Conservation (phyloP, 2,888 invertebrate genomes). For the Julus scanicus region DNA sequence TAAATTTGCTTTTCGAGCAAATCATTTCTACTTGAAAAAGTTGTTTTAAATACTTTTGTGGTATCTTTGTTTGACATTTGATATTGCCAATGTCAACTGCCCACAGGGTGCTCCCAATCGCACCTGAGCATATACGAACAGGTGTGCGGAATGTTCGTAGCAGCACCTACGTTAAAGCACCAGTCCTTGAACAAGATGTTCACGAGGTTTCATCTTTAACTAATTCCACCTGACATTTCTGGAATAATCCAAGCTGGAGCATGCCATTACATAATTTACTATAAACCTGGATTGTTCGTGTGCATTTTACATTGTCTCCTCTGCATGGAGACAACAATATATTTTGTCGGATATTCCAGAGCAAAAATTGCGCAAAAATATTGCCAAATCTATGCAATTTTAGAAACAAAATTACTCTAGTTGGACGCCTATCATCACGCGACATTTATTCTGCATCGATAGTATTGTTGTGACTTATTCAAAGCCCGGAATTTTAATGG, state of each 20-base stretch:
- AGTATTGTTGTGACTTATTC: not conserved
- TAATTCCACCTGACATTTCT: not conserved
- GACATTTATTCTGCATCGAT: not conserved
- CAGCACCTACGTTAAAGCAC: not conserved
- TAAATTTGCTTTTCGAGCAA: too few species aligned
- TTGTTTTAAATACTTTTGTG: not conserved
- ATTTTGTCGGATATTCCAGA: not conserved
- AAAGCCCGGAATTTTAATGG: not conserved
- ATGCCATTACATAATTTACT: too few species aligned
- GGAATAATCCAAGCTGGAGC: not conserved
- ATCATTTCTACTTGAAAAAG: too few species aligned
- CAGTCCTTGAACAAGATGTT: not conserved
- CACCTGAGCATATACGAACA: not conserved
- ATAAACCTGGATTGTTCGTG: not conserved
- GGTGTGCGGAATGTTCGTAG: not conserved
- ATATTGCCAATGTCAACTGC: slow-evolving; percentile 24
- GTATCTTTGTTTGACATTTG: slow-evolving; percentile 23
- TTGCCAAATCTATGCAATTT: not conserved
- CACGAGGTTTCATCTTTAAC: not conserved
- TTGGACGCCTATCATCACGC: not conserved
- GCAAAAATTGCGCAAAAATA: not conserved
- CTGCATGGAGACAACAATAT: not conserved
- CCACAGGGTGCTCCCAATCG: not conserved
- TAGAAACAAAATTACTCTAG: not conserved
- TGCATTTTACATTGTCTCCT: not conserved